These are phyloP conservation scores for Nothobranchius kuhntae DNA, from an alignment of 2,113 vertebrate species.

Conservation along the genomic window DNA sequence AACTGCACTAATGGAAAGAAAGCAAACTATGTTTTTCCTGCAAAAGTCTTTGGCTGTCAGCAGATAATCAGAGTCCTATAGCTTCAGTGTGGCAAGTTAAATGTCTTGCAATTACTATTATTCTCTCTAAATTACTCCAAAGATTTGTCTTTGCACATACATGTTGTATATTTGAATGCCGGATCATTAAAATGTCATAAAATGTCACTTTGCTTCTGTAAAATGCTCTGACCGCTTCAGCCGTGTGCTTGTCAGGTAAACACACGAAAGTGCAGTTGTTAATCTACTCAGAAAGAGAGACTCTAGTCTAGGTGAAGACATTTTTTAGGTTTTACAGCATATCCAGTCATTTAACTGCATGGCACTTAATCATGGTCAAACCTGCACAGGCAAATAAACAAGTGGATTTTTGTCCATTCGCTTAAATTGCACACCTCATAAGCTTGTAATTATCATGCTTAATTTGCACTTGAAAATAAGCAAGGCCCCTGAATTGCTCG, in stretches of 20 bases:
- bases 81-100: constrained; percentile 54
- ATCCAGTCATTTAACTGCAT: constrained; percentile 15
- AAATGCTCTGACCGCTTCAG: constrained; percentile 58
- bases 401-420: constrained; percentile 25
- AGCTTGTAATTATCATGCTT: constrained; percentile 52
- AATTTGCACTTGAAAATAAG: constrained; percentile 60
- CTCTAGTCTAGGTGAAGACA: constrained; percentile 9
- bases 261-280: constrained; percentile 12
- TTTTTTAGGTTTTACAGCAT: constrained; percentile 27
- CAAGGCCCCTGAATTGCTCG: constrained; percentile 22
- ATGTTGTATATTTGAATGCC: constrained; percentile 34
- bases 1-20: constrained; percentile 7
- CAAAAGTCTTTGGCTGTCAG: constrained; percentile 13
- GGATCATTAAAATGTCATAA: constrained; percentile 43
- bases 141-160: constrained; percentile 31
- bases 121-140: constrained; percentile 73
- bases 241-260: constrained; percentile 51
- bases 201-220: constrained; percentile 60
- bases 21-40: neutral
- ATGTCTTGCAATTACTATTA: constrained; percentile 77
- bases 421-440: constrained; percentile 26
- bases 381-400: constrained; percentile 43
- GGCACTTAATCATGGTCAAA: constrained; percentile 35
- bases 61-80: constrained; percentile 50
- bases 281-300: constrained; percentile 11